Base-by-base conservation (phyloP, 1,140 invertebrate genomes). In the Hestina assimilis region DNA sequence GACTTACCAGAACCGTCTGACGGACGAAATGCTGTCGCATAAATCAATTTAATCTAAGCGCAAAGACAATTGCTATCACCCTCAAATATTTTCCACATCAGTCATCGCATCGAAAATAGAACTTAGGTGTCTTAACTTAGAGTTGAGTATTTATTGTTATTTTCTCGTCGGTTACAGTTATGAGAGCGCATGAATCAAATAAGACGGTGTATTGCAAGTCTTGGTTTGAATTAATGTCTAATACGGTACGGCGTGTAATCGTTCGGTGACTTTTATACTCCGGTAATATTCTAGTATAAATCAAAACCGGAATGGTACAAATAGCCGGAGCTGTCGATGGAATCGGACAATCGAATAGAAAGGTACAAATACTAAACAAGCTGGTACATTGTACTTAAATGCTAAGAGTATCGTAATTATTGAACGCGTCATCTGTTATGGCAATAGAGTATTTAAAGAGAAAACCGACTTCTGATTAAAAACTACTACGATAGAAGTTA, bases 21-120 rank as follows among this genome's bases (percentile, higher is more conserved):
- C 64, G 58, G 63, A 70, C 61, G 59, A 28, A 64, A 57, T 33
- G 38, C 47, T 60, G 63, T 57, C 61, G 33, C 69, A 69, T 77
- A 77, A 77, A 77, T 77, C 72, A 75, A 70, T 75, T 72, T 69
- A 73, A 69, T 71, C 63, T 67, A 46, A 45, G 38, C 42, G 63
- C 61, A 64, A 67, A 69, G 73, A 76, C 73, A 76, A 76, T 73
- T 71, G 66, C 63, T 47, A 56, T 41, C 57, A 53, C 43, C 38
- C 20, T 33, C 41, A 14, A 24, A 50, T 17, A 47, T 38, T 42
- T 15, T 45, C 14, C 26, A 31, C 41, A 15, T 45, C 5, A 52
- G 4, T 11, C 0, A 35, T 46, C 45, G 46, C 31, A 31, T 29
- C 17, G 33, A 59, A 59, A 46, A 23, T 52, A 35, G 17, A 46